Base-by-base conservation (phyloP, 2,797 vertebrate species). In the Threskiornis aethiopicus region DNA sequence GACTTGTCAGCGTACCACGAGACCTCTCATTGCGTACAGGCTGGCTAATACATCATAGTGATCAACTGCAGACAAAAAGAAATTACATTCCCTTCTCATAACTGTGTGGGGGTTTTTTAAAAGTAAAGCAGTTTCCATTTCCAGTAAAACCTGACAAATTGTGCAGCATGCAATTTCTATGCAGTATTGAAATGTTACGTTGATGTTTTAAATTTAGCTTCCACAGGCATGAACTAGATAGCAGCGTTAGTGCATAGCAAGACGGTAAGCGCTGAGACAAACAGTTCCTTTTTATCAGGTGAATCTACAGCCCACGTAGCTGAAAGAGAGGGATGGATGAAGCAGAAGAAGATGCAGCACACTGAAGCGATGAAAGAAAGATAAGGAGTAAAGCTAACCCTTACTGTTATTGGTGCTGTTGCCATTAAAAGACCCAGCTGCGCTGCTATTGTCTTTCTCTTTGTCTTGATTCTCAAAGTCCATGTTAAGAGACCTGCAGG, bases 381-480 rank as follows among this genome's bases (percentile, higher is more conserved):
- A 37, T 4, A 77, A 87, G 46, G 35, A 85, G 51, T 14, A 92
- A 87, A 85, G 82, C 77, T 92, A 86, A 73, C 69, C 97, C 99
- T 99, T 98, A 99, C 99, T 99, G 98, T 99, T 99, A 98, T 99
- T 99, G 97, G 99, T 98, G 98, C 98, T 99, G 98, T 98, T 98
- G 98, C 99, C 99, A 96, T 98, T 99, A 97, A 99, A 99, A 80
- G 99, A 97, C 87, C 99, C 98, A 81, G 98, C 70, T 4, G 98
- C 26, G 41, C 98, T 98, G 98, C 98, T 99, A 54, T 96, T 99
- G 85, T 99, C 99, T 96, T 99, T 99, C 97, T 99, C 99, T 96
- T 99, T 99, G 96, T 99, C 99, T 98, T 99, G 99, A 98, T 99
- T 99, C 98, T 99, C 99, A 98, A 99, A 99, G 98, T 99, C 99